Base-by-base conservation (phyloP, 2,797 vertebrate genomes). In the Meda fulgida region DNA sequence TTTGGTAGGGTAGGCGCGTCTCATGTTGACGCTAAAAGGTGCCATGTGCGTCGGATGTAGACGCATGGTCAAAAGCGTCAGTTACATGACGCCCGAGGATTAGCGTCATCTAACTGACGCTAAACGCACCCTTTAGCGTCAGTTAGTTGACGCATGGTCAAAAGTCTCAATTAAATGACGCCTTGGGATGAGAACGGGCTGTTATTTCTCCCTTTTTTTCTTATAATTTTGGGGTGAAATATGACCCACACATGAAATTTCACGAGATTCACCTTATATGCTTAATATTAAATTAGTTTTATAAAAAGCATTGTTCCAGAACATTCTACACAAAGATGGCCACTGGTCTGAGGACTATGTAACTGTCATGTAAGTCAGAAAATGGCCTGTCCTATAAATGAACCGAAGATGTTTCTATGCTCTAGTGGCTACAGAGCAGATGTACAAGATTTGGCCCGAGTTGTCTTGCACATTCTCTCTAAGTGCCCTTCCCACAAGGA, bases 321-420 rank as follows among this genome's bases (percentile, higher is more conserved):
- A 43, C 51, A 31, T 38, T 81, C 36, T 38, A n/a, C 78, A 36
- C 31, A 51, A 80, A 80, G 19, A 36, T 80, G 14, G 7, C 23
- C 4, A 36, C n/a, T 43, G n/a, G 29, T 53, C 73, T 76, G 46
- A 67, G 18, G 51, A 29, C 46, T 36, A 69, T 84, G 82, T 77
- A 67, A 31, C 63, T 77, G 72, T 78, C 82, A 84, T 69, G 82
- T 69, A 69, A 40, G 60, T 84, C 82, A 69, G 63, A 58, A 77
- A 38, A 58, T 7, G 46, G 23, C 46, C 58, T 38, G 38, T 77
- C 34, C 75, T 53, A 38, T 40, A 78, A 77, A 67, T 84, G 46
- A 84, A 67, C 73, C n/a, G n/a, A 21, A 55, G 65, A 78, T 70
- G 82, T 78, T 84, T 77, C 65, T 66, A 75, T 86, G 87, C 87